Conservation (phyloP, 2,113 vertebrate genomes). For the Apteryx owenii region DNA sequence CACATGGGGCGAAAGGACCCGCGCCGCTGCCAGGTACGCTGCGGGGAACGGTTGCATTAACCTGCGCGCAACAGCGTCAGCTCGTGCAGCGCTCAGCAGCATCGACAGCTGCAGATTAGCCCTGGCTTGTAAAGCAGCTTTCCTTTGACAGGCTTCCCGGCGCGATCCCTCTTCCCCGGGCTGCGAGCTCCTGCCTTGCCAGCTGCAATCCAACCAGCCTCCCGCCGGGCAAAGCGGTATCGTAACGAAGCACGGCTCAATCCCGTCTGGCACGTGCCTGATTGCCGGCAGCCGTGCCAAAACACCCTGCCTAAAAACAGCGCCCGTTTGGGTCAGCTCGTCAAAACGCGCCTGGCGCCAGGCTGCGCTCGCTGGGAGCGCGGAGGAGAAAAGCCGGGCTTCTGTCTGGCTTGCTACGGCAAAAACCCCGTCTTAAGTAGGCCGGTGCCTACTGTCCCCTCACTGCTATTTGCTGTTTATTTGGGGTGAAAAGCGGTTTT, state of each 20-base stretch:
- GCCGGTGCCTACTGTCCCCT: not conserved
- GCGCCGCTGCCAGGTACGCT: accelerated
- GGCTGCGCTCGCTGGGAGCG: not conserved
- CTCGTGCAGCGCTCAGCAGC: not conserved
- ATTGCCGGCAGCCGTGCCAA: accelerated
- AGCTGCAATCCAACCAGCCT: not conserved
- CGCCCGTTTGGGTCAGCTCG: not conserved
- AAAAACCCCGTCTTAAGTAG: not conserved
- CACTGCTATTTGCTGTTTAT: accelerated
- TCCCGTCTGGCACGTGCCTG: accelerated
- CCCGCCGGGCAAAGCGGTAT: not conserved
- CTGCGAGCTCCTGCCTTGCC: not conserved
- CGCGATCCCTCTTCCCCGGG: not conserved
- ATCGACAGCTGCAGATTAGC: not conserved
- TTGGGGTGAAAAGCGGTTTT: accelerated
- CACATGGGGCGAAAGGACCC: too few relatives aligned
- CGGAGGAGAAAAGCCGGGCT: not conserved
- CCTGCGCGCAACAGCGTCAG: accelerated
- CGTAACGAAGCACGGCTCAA: not conserved
- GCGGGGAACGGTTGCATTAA: accelerated
- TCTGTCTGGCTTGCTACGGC: not conserved
- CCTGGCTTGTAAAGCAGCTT: not conserved
- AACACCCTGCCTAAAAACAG: not conserved
- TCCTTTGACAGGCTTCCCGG: not conserved
- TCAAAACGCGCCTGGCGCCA: accelerated